These are phyloP conservation scores for cat (Felis catus) DNA, from an alignment of 2,113 vertebrate genomes.

Conservation along the genomic window F.catus_Fca126_mat1.0 CM031415.1:76802501-76803000, in stretches of 20 bases:
- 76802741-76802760: slow-evolving; percentile 16
- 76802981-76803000: background rate
- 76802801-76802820: background rate
- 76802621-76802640: no score
- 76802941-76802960: background rate
- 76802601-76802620: no score
- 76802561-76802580: no score
- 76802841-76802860: background rate
- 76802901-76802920: background rate
- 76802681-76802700: no score
- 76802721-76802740: background rate
- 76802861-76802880: background rate
- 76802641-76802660: no score
- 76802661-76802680: no score
- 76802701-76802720: no score
- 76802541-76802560: no score
- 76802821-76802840: background rate
- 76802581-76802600: no score
- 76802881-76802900: background rate
- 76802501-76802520: no score
- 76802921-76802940: background rate
- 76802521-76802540: no score
- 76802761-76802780: background rate
- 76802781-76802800: background rate
- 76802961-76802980: background rate